Evolutionary conservation across 2,888 invertebrate species (phyloP).

Genomic region (Xestoiulus laeticollis): DNA sequence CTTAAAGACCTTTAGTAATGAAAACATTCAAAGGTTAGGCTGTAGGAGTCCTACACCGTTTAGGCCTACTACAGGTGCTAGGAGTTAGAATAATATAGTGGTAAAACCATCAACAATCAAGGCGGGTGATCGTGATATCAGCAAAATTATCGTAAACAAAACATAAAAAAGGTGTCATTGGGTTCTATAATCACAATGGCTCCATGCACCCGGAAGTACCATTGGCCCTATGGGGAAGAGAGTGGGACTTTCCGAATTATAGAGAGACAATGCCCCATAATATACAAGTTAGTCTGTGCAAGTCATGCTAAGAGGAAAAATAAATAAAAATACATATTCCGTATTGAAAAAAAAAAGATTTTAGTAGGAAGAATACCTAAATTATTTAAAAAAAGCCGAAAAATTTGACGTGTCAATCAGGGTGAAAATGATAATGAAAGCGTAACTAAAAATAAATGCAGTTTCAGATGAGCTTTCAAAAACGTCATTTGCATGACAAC

Average conservation of each 20-base stretch:
- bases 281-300: background rate
- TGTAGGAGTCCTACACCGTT: background rate
- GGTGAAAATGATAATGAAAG: background rate
- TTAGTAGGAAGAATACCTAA: background rate
- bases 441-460: slow-evolving; percentile 11
- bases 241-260: background rate
- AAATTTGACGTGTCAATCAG: background rate
- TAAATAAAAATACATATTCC: background rate
- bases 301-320: background rate
- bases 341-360: no score
- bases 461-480: slow-evolving; percentile 7
- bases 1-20: slow-evolving; percentile 1
- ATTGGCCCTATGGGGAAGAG: background rate
- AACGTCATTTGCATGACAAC: slow-evolving; percentile 34
- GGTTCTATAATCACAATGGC: background rate
- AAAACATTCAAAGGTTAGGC: background rate
- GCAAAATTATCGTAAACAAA: slow-evolving; percentile 28
- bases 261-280: background rate
- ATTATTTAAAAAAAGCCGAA: background rate
- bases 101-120: background rate
- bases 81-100: background rate
- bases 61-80: background rate
- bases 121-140: background rate
- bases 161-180: slow-evolving; percentile 3
- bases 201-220: slow-evolving; percentile 13